These are phyloP conservation scores for Mesembrinibis cayennensis DNA, from an alignment of 2,113 vertebrate genomes.

Conservation along the genomic window DNA sequence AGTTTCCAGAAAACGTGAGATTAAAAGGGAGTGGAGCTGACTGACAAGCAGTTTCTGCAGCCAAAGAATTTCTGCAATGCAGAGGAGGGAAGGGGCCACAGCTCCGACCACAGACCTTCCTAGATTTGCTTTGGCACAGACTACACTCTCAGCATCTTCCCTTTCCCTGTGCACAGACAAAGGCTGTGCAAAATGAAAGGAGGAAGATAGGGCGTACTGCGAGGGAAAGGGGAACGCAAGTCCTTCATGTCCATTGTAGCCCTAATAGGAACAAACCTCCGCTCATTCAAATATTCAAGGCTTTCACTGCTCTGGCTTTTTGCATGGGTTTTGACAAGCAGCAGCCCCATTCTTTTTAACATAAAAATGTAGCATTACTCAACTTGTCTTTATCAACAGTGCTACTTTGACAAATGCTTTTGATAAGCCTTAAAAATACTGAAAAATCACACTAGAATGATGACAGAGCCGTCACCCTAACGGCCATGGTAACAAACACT, in stretches of 20 bases:
- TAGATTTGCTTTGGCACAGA: background rate
- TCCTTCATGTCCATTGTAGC: background rate
- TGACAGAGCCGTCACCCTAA: rapidly evolving
- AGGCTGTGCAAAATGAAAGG: background rate
- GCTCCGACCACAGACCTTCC: rapidly evolving
- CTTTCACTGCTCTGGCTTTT: background rate
- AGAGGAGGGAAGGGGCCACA: background rate
- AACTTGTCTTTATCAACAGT: background rate
- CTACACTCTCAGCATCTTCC: rapidly evolving
- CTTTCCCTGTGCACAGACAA: background rate
- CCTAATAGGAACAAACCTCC: background rate
- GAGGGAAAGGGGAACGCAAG: background rate
- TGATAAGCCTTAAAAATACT: background rate
- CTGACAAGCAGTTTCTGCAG: background rate
- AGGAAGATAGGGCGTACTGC: rapidly evolving
- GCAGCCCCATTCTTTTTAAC: background rate
- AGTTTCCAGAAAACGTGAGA: background rate
- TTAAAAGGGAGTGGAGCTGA: background rate
- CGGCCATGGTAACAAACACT: background rate
- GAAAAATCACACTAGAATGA: background rate
- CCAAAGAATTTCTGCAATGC: background rate
- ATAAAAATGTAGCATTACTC: background rate
- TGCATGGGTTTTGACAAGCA: background rate
- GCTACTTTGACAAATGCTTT: background rate
- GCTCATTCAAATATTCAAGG: background rate